phyloP scores from a whole-genome alignment of 1,140 invertebrate species.

The Orchestia grillus region DNA sequence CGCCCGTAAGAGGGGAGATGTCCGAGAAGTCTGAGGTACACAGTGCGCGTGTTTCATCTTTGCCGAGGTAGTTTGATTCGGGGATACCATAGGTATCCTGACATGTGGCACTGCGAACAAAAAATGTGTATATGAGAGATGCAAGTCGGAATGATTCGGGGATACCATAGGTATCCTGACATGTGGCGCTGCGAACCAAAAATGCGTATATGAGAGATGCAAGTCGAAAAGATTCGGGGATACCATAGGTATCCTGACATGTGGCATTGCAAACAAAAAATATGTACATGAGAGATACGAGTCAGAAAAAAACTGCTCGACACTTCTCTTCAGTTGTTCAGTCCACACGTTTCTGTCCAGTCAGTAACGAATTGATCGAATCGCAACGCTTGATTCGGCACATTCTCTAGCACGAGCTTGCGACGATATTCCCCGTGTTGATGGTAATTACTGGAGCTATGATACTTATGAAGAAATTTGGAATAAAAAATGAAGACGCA shows the following conservation, averaged over 20 bases:
- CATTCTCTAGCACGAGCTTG: not conserved
- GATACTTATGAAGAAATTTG: not conserved
- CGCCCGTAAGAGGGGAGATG: conserved; percentile 95
- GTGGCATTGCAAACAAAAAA: conserved; percentile 78
- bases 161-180: conserved; percentile 88
- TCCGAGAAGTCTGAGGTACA: conserved; percentile 98
- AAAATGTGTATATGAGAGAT: not conserved
- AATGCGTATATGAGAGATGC: not conserved
- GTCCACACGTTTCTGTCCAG: not conserved
- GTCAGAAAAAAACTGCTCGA: not conserved
- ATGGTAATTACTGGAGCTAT: not conserved
- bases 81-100: conserved; percentile 88
- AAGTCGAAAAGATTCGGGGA: conserved; percentile 78
- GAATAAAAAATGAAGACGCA: not conserved
- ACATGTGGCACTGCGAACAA: conserved; percentile 82
- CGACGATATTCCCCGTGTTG: too few species aligned
- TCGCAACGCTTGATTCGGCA: too few species aligned
- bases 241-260: conserved; percentile 89
- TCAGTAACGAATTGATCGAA: too few species aligned
- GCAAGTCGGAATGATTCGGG: conserved; percentile 76
- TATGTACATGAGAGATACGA: not conserved
- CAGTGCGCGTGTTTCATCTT: conserved; percentile 87
- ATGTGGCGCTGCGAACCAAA: conserved; percentile 80
- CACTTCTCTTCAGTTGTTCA: not conserved
- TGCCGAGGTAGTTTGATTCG: conserved; percentile 79